These are phyloP conservation scores for Microcebus murinus DNA, from an alignment of 2,113 vertebrate species.

Conservation along the genomic window DNA sequence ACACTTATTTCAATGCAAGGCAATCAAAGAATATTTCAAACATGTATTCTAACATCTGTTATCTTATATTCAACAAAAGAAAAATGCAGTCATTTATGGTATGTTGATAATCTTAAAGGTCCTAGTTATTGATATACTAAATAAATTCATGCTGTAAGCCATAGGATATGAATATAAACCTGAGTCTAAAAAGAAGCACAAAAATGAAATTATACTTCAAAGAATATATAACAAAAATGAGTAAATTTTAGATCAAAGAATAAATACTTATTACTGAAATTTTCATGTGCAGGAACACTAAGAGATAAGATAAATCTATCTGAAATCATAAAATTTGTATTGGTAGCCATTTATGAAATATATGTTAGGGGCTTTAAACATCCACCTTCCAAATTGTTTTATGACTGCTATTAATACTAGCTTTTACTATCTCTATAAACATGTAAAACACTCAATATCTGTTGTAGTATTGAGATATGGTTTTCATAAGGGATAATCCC, in stretches of 20 bases:
- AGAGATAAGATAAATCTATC: not conserved
- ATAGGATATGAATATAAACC: not conserved
- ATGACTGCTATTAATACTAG: not conserved
- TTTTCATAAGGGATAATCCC: not conserved
- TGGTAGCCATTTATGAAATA: not conserved
- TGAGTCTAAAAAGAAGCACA: not conserved
- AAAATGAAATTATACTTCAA: not conserved
- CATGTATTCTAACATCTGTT: not conserved
- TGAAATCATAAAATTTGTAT: not conserved
- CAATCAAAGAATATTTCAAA: not conserved
- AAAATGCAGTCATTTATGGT: not conserved
- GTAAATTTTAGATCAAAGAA: not conserved
- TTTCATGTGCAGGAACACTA: not conserved
- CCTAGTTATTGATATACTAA: not conserved
- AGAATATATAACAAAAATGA: not conserved
- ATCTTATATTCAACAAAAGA: not conserved
- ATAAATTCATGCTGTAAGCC: not conserved
- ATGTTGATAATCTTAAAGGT: not conserved
- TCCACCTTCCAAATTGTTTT: not conserved
- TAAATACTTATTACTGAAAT: not conserved
- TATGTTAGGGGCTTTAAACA: not conserved
- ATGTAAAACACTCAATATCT: not conserved
- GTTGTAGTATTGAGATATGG: not conserved
- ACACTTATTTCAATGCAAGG: not conserved
- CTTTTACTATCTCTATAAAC: not conserved